Conservation (phyloP, 2,888 invertebrate genomes). For the Acanthoscelides obtectus region DNA sequence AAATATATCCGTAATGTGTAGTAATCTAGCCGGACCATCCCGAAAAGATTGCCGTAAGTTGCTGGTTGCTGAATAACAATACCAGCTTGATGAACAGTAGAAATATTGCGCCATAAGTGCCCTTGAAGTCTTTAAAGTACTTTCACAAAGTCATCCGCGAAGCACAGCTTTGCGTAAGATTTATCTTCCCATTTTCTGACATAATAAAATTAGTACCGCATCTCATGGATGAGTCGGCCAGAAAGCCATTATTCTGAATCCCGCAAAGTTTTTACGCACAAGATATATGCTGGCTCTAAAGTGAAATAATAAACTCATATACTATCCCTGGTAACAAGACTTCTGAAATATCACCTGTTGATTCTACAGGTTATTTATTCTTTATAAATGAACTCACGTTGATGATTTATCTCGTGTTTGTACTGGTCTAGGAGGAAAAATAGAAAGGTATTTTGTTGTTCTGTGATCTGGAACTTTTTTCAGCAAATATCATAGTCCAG, state of each 20-base stretch:
- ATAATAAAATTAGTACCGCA: not conserved
- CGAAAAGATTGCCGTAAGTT: too few species aligned
- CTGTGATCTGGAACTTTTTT: too few species aligned
- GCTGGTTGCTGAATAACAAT: too few species aligned
- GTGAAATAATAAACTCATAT: not conserved
- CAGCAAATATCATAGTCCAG: too few species aligned
- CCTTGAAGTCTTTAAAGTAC: not conserved
- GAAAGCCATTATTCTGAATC: not conserved
- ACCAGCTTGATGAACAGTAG: too few species aligned
- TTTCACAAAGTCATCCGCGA: not conserved
- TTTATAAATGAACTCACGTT: not conserved
- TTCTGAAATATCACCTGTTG: not conserved
- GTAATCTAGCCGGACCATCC: too few species aligned
- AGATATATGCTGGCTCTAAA: not conserved
- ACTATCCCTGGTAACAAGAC: not conserved
- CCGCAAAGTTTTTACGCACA: not conserved
- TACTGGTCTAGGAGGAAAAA: too few species aligned
- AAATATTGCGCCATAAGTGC: too few species aligned
- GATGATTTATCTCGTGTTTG: not conserved
- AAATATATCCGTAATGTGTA: too few species aligned
- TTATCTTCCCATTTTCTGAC: not conserved
- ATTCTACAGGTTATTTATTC: not conserved
- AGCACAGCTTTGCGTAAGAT: not conserved
- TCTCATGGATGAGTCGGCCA: not conserved
- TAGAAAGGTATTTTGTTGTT: too few species aligned